Evolutionary conservation across 2,888 invertebrate genomes (phyloP), one percentile per base, ranked within the genome.

Genomic region (Sthenelais limicola): DNA sequence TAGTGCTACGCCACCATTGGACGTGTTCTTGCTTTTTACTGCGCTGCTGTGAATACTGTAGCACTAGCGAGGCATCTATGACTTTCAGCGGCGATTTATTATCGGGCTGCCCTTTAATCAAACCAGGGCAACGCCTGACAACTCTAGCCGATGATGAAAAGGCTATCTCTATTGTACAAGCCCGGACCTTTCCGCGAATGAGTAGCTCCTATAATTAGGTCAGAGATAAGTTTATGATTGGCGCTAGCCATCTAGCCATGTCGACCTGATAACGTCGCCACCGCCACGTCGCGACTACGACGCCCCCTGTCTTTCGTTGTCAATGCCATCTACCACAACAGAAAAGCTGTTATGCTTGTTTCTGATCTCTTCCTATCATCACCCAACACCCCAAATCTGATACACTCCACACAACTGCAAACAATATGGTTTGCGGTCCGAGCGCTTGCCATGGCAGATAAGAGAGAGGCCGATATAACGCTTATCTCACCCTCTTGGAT

Each of bases 251-350:
- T 28, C 62, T 38, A 62, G 43, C 38, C 62, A 21, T 62, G 62
- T n/a, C 62, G 7, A 24, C 5, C 9, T 51, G 51, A 51, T 51
- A 51, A 51, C 51, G 62, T 62, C 62, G 43, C 43, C 26, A 24
- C 62, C 43, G 62, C 3, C 56, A 35, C 56, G 35, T 28, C 56
- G 21, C 35, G 24, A 62, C 62, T 43, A 38, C 43, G 38, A 38
- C 62, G 62, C 62, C 62, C 62, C 62, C 62, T 38, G 38, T 35
- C n/a, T n/a, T n/a, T n/a, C 38, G 62, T 62, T 62, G 62, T 62
- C 62, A 35, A 26, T 43, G 38, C 62, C 35, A 62, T 62, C 62
- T 62, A 62, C 62, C 62, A 62, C 62, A 62, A 35, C 43, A 38
- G 62, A 26, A 38, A 38, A 35, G 62, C 35, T 43, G 35, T 62